Evolutionary conservation across 2,888 invertebrate species (phyloP).

Genomic region (Tubulanus polymorphus): DNA sequence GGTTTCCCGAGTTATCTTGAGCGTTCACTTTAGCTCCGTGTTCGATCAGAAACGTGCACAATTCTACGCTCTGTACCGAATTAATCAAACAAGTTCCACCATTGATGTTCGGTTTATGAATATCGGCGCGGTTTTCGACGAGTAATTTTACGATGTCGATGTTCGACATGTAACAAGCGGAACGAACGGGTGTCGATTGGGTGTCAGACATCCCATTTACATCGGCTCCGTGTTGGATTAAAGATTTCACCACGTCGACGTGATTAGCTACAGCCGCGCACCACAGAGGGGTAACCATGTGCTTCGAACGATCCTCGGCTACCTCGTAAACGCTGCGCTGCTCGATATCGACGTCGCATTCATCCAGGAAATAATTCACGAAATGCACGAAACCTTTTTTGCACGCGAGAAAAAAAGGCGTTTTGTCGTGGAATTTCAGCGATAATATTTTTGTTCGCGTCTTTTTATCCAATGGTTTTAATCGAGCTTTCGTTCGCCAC

Average conservation of each 20-base stretch:
- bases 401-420: conserved; percentile 35
- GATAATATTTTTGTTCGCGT: neutral
- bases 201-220: conserved; percentile 84
- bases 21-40: conserved; percentile 83
- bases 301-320: conserved; percentile 73
- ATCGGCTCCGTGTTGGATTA: conserved; percentile 75
- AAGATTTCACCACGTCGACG: conserved; percentile 69
- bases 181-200: conserved; percentile 78
- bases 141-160: conserved; percentile 30
- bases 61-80: conserved; percentile 78
- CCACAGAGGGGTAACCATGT: conserved; percentile 86
- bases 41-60: conserved; percentile 74
- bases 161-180: conserved; percentile 80
- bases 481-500: neutral
- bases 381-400: conserved; percentile 50
- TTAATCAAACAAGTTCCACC: conserved; percentile 93
- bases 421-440: conserved; percentile 22
- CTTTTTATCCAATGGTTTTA: neutral
- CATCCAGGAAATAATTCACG: conserved; percentile 77
- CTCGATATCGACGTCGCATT: conserved; percentile 80
- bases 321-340: conserved; percentile 69
- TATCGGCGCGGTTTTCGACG: conserved; percentile 52
- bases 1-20: conserved; percentile 82
- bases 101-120: conserved; percentile 78
- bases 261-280: conserved; percentile 85